Evolutionary conservation across 2,113 vertebrate genomes (phyloP), one percentile per base, ranked within the genome.

Genomic region (Loxodonta africana): DNA sequence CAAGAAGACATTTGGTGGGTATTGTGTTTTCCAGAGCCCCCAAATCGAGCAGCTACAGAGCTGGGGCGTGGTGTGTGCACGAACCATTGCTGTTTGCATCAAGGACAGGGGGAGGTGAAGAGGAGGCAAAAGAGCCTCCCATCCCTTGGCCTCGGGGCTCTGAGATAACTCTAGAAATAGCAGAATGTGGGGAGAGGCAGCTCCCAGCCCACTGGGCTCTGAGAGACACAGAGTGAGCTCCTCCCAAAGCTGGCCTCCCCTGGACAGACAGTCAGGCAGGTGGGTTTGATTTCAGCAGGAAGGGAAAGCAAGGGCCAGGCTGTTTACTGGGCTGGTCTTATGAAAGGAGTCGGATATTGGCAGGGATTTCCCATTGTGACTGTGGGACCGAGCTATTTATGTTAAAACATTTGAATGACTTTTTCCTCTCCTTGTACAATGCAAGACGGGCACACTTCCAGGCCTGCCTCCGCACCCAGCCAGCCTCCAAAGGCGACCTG

Each of bases 291-390:
- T 96, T 87, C 3, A 0, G 25, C 74, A 90, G 83, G 81, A 97
- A 83, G 57, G 15, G 21, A 90, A 96, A 63, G 80, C 51, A 92
- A 96, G 46, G 93, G 73, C 93, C 0, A 0, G 63, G 1, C 82
- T 90, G 81, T 94, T 98, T 87, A 80, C 89, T 26, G 41, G 83
- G 23, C 90, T 94, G 76, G 48, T 9, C 33, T 96, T 85, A 89
- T 83, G 41, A 93, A 97, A 96, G 81, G 92, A 91, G 65, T 76
- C 25, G 63, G 83, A n/a, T 81, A 88, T 88, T 98, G 96, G 95
- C 97, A 98, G 95, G 94, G 95, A 87, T 93, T 97, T 97, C 83
- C 71, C 95, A 97, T 97, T 98, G 90, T 92, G 88, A 11, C 80
- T 82, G 65, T 8, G 18, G 84, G 90, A 80, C 57, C 0, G n/a